A percentile compares a stretch with the other conserved stretches of the same genome.
Conservation (phyloP, 2,888 invertebrate genomes). For the Altica lythri region DNA sequence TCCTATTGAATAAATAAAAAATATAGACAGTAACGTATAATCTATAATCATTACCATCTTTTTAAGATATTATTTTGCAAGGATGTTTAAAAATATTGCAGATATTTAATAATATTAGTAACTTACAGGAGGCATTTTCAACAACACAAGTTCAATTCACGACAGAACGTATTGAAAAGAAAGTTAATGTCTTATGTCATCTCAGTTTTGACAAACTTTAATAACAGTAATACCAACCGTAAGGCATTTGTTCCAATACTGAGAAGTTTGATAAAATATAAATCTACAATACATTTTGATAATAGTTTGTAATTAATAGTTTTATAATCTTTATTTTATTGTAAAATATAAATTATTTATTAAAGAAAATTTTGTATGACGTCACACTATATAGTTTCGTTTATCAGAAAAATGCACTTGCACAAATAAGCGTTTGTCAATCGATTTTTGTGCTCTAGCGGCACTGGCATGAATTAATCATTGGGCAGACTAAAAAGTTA, state of each 20-base stretch:
- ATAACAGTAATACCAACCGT: no score
- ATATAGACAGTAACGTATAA: background rate
- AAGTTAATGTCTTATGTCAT: background rate
- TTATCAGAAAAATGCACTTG: conserved; percentile 13
- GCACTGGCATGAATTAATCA: conserved; percentile 35
- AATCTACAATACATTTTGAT: no score
- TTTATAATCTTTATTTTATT: no score
- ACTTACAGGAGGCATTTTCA: conserved; percentile 38
- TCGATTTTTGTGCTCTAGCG: conserved; percentile 37
- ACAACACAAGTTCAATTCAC: background rate
- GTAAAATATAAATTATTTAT: background rate
- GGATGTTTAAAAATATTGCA: background rate
- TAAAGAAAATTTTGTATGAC: background rate
- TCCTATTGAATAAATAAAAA: background rate
- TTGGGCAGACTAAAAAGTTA: conserved; percentile 41
- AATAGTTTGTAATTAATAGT: no score
- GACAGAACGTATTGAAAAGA: background rate
- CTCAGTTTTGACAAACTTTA: no score
- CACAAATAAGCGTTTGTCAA: conserved; percentile 20
- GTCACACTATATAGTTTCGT: background rate
- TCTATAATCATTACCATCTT: background rate
- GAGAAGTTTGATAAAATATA: no score
- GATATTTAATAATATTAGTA: conserved; percentile 14
- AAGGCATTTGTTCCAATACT: no score
- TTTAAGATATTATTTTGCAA: background rate